These are phyloP conservation scores for Setipinna tenuifilis DNA, from an alignment of 2,797 vertebrate species.

Conservation along the genomic window DNA sequence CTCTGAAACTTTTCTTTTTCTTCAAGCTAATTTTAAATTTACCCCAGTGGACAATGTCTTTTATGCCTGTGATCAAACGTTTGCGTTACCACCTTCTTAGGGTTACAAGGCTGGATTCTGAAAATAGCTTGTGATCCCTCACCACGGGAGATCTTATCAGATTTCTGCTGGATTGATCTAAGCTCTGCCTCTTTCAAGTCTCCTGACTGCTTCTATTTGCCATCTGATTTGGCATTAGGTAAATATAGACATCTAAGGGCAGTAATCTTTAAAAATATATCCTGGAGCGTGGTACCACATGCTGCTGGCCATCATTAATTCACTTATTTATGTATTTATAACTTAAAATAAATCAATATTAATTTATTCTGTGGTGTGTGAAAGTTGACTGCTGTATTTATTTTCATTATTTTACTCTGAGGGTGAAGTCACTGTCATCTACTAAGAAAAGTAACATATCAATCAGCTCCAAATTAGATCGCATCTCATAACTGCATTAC, in stretches of 20 bases:
- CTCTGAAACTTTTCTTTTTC: neutral
- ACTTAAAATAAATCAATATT: neutral
- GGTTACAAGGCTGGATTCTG: neutral
- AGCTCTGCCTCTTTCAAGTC: neutral
- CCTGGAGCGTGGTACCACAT: neutral
- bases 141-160: neutral
- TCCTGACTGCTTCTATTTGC: neutral
- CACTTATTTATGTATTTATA: neutral
- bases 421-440: neutral
- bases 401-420: neutral
- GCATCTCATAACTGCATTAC: neutral
- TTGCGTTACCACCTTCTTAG: neutral
- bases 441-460: neutral
- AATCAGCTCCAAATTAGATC: neutral
- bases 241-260: conserved; percentile 4
- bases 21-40: neutral
- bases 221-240: neutral
- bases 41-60: neutral
- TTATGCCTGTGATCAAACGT: neutral
- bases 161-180: neutral
- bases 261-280: neutral
- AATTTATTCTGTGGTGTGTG: neutral
- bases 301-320: neutral
- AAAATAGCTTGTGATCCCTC: neutral
- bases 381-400: neutral